Evolutionary conservation across 1,140 invertebrate species (phyloP).

Genomic region (Drosophila miranda): DNA sequence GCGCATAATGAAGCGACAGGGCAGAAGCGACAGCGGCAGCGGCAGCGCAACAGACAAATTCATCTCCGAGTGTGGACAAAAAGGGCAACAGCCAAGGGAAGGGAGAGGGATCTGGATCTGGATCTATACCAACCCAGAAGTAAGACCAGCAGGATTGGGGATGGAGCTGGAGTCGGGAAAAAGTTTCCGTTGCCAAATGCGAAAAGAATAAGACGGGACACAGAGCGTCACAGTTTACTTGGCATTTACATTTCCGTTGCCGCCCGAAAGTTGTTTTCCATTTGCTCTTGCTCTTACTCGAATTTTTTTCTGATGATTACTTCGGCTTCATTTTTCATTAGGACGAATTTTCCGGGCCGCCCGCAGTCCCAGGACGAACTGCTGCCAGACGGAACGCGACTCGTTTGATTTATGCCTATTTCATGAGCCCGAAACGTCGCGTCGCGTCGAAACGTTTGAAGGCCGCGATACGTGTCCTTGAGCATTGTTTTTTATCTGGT

Average conservation of each 20-base stretch:
- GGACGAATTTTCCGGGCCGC: conserved; percentile 39
- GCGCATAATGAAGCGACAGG: conserved; percentile 64
- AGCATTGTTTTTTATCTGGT: conserved; percentile 43
- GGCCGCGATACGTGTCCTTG: conserved; percentile 43
- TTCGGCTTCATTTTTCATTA: conserved; percentile 76
- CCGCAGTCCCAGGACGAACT: conserved; percentile 8
- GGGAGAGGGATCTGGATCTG: too few relatives aligned
- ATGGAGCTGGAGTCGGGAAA: conserved; percentile 7
- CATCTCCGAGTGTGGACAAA: conserved; percentile 71
- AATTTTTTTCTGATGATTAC: conserved; percentile 60
- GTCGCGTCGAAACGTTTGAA: too few relatives aligned
- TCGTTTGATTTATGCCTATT: conserved; percentile 68
- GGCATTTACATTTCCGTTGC: conserved; percentile 63
- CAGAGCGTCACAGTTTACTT: conserved; percentile 64
- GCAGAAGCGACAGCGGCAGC: conserved; percentile 7
- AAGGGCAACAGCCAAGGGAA: conserved; percentile 27
- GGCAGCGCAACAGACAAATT: conserved; percentile 63
- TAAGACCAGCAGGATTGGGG: conserved; percentile 13
- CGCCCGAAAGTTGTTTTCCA: conserved; percentile 44
- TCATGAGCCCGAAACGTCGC: too few relatives aligned
- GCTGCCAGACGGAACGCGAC: conserved; percentile 10
- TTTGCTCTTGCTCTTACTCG: conserved; percentile 9
- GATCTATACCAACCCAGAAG: neutral
- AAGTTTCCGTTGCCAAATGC: conserved; percentile 73
- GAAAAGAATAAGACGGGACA: conserved; percentile 61